Conservation (phyloP, 1,140 invertebrate genomes). For the Megalopta genalis region DNA sequence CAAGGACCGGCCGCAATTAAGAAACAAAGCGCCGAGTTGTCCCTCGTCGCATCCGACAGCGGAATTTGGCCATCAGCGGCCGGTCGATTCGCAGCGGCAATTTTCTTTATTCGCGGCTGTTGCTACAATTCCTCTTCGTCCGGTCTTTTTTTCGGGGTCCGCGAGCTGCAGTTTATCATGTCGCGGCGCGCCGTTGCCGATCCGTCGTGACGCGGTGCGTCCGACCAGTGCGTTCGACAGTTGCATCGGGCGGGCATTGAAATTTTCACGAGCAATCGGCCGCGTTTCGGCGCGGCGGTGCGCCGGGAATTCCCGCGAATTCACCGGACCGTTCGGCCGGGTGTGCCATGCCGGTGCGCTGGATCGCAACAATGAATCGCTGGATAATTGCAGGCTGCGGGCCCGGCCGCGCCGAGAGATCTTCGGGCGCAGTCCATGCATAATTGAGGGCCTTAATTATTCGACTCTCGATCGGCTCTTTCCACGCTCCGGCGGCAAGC, state of each 20-base stretch:
- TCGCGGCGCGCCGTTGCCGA: background rate
- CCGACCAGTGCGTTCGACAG: constrained; percentile 4
- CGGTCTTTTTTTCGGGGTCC: background rate
- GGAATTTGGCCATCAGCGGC: too few species aligned
- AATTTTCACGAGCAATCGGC: constrained; percentile 38
- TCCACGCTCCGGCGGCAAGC: background rate
- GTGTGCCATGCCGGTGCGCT: too few species aligned
- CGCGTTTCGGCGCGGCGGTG: background rate
- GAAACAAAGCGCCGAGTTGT: too few species aligned
- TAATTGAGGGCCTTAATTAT: constrained; percentile 43
- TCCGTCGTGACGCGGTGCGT: background rate
- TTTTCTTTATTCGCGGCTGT: too few species aligned
- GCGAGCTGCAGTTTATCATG: background rate
- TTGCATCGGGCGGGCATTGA: background rate
- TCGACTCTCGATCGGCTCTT: constrained; percentile 20
- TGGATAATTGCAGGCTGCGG: constrained; percentile 31
- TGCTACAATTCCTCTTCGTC: background rate
- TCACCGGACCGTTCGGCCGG: background rate
- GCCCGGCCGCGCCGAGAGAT: background rate
- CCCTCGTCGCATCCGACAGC: too few species aligned
- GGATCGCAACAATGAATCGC: constrained; percentile 18
- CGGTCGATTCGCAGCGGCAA: too few species aligned
- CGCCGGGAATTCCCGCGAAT: background rate
- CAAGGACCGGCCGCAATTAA: too few species aligned
- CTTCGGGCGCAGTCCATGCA: constrained; percentile 1